These are phyloP conservation scores for Heterodera schachtii DNA, from an alignment of 1,140 invertebrate genomes.

Conservation along the genomic window DNA sequence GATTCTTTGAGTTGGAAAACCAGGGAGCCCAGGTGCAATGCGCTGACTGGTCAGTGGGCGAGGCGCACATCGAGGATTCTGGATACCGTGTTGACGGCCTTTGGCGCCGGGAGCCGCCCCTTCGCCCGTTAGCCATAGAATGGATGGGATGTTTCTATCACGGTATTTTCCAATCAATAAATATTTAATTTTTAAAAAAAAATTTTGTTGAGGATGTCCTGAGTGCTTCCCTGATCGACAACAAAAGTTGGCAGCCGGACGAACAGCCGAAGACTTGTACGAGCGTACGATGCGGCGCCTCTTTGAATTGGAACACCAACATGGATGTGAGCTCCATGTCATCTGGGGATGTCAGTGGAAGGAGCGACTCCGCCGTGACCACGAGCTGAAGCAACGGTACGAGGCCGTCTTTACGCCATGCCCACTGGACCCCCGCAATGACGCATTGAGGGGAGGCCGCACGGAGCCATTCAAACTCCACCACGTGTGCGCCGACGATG, in stretches of 20 bases:
- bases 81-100: constrained; percentile 15
- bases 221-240: constrained; percentile 11
- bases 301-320: not conserved
- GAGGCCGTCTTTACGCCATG: not conserved
- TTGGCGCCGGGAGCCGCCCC: not conserved
- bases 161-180: not conserved
- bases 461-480: too few relatives aligned
- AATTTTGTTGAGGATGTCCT: constrained; percentile 10
- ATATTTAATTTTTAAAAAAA: not conserved
- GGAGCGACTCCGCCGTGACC: not conserved
- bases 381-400: not conserved
- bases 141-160: constrained; percentile 25
- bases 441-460: not conserved
- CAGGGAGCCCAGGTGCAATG: not conserved
- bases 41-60: constrained; percentile 13
- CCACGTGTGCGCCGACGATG: too few relatives aligned
- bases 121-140: constrained; percentile 15
- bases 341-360: not conserved
- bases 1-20: constrained; percentile 16
- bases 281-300: constrained; percentile 2
- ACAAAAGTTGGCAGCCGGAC: not conserved
- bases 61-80: constrained; percentile 21
- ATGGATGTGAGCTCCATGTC: constrained; percentile 13
- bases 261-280: constrained; percentile 13
- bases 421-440: constrained; percentile 1